phyloP scores from a whole-genome alignment of 1,140 invertebrate species.

The Eueides isabella region DNA sequence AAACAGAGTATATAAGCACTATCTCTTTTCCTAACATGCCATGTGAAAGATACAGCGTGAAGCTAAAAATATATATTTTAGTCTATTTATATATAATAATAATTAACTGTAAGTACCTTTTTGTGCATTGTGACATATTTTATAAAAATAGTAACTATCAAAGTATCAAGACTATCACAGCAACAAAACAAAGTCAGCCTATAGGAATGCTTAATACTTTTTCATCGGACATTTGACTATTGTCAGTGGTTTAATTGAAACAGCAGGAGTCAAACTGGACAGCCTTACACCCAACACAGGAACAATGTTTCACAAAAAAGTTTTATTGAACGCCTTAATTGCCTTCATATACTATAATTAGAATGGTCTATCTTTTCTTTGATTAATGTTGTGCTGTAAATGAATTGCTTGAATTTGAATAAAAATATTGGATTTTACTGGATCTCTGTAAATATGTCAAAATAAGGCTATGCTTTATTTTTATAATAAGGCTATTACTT shows the following conservation, averaged over 20 bases:
- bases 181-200: conserved; percentile 40
- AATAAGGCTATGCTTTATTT: too few relatives aligned
- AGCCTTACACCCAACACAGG: conserved; percentile 58
- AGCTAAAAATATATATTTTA: too few relatives aligned
- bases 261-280: conserved; percentile 65
- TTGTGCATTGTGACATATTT: too few relatives aligned
- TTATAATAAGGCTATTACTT: too few relatives aligned
- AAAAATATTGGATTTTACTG: conserved; percentile 22
- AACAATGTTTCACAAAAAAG: conserved; percentile 76
- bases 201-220: conserved; percentile 60
- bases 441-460: too few relatives aligned
- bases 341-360: conserved; percentile 77
- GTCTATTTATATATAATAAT: too few relatives aligned
- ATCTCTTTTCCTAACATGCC: too few relatives aligned
- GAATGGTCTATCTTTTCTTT: conserved; percentile 52
- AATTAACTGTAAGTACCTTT: too few relatives aligned
- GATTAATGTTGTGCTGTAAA: conserved; percentile 71
- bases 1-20: too few relatives aligned
- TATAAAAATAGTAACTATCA: neutral
- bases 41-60: too few relatives aligned
- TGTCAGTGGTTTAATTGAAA: conserved; percentile 80
- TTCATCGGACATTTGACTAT: conserved; percentile 70
- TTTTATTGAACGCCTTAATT: conserved; percentile 73
- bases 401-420: conserved; percentile 47
- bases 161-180: conserved; percentile 51